These are phyloP conservation scores for Macropodus opercularis DNA, from an alignment of 2,797 vertebrate species.

Conservation along the genomic window DNA sequence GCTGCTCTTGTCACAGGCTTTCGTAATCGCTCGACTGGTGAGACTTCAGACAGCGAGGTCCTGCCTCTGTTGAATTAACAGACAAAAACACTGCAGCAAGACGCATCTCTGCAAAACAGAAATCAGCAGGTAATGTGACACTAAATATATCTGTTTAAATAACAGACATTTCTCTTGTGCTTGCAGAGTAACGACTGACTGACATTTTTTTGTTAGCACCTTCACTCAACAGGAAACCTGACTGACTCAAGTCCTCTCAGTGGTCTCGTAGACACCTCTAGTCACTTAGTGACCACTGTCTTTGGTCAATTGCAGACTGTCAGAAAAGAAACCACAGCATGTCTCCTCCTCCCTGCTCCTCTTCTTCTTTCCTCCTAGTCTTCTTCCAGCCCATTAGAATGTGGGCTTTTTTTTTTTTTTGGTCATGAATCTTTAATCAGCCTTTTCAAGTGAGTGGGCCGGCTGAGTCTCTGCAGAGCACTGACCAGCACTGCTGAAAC, in stretches of 20 bases:
- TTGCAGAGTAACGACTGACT: conserved; percentile 4
- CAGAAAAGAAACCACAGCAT: conserved; percentile 34
- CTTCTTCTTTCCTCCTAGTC: conserved; percentile 12
- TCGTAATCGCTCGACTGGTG: conserved; percentile 23
- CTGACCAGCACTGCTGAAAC: conserved; percentile 84
- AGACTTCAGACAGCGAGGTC: conserved; percentile 28
- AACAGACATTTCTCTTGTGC: conserved; percentile 8
- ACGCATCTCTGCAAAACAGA: conserved; percentile 1
- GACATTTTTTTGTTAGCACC: conserved; percentile 10
- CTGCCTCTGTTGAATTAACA: conserved; percentile 30
- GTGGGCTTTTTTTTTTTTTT: conserved; percentile 77
- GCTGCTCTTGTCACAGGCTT: conserved; percentile 29
- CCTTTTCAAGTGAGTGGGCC: conserved; percentile 91
- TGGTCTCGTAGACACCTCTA: conserved; percentile 32
- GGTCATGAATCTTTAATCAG: conserved; percentile 96
- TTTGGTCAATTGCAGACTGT: conserved; percentile 44
- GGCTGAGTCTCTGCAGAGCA: conserved; percentile 83
- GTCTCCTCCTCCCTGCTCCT: conserved; percentile 24
- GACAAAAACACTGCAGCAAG: conserved; percentile 14
- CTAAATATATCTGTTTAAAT: conserved; percentile 4
- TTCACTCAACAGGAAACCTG: conserved; percentile 37
- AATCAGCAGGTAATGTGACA: conserved; percentile 24
- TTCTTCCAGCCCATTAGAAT: conserved; percentile 78
- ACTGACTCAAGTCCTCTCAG: conserved; percentile 32
- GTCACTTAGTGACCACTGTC: conserved; percentile 46